Evolutionary conservation across 2,888 invertebrate species (phyloP).

Genomic region (Lasioglossum morio): DNA sequence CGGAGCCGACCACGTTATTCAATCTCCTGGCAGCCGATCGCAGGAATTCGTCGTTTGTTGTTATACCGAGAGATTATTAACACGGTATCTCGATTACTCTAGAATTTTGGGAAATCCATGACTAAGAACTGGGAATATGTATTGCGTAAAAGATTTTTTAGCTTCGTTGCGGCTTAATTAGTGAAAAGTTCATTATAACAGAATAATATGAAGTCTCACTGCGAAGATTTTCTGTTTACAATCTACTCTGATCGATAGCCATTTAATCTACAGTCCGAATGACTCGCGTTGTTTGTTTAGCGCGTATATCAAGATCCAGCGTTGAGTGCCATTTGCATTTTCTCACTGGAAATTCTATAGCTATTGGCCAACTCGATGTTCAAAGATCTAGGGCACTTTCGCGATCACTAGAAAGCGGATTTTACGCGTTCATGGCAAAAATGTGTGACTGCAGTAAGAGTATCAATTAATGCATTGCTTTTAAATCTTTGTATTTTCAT

Average conservation of each 20-base stretch:
- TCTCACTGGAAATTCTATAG: not conserved
- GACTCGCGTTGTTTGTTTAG: not conserved
- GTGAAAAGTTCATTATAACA: no score
- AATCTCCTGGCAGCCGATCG: not conserved
- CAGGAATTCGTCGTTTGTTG: not conserved
- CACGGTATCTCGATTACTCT: no score
- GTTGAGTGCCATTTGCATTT: not conserved
- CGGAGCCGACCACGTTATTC: not conserved
- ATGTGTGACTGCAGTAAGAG: not conserved
- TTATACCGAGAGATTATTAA: not conserved
- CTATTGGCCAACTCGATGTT: no score
- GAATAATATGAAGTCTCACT: no score
- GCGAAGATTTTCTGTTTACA: not conserved
- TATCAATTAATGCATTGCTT: no score
- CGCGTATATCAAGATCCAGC: not conserved
- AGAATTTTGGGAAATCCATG: not conserved
- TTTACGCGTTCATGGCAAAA: not conserved
- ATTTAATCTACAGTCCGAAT: not conserved
- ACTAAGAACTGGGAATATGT: not conserved
- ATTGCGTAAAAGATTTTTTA: no score
- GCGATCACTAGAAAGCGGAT: no score
- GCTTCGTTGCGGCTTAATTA: no score
- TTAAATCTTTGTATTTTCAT: no score
- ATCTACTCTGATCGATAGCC: not conserved
- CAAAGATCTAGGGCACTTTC: no score